A percentile compares a stretch with the other conserved stretches of the same genome.
These are phyloP conservation scores for Plutella xylostella DNA, from an alignment of 2,888 invertebrate species.

Conservation along the genomic window DNA sequence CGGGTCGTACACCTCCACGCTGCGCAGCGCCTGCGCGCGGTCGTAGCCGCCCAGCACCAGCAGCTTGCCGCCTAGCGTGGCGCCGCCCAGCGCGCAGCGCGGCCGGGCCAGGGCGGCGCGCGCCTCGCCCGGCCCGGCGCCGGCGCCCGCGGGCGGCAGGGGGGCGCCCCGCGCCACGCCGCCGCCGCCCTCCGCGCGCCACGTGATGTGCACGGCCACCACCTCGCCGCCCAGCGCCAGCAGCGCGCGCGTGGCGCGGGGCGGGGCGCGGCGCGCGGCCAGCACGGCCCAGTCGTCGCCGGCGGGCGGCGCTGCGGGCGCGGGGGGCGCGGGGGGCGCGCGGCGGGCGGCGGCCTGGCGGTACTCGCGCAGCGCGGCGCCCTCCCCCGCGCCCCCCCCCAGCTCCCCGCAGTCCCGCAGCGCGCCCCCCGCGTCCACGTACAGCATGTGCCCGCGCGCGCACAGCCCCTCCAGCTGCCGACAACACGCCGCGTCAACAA, in stretches of 20 bases:
- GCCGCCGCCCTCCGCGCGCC: conserved; percentile 15
- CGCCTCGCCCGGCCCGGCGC: conserved; percentile 20
- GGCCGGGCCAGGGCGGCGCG: conserved; percentile 75
- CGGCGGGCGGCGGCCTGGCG: conserved; percentile 62
- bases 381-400: conserved; percentile 73
- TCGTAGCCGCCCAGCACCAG: conserved; percentile 87
- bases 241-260: conserved; percentile 24
- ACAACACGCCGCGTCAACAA: too few relatives aligned
- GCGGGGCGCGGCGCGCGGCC: conserved; percentile 14
- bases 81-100: conserved; percentile 82
- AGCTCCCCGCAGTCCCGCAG: conserved; percentile 85
- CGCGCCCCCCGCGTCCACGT: conserved; percentile 79
- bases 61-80: conserved; percentile 75
- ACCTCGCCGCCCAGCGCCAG: conserved; percentile 23
- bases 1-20: conserved; percentile 81
- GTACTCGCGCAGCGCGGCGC: conserved; percentile 83
- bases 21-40: conserved; percentile 82
- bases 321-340: conserved; percentile 65
- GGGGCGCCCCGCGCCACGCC: background rate
- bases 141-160: background rate
- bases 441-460: conserved; percentile 80
- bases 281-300: conserved; percentile 56
- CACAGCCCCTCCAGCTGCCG: conserved; percentile 46
- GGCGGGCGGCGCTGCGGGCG: conserved; percentile 73
- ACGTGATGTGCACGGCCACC: conserved; percentile 26